Evolutionary conservation across 2,888 invertebrate genomes (phyloP).

Genomic region (Eilema caniola): DNA sequence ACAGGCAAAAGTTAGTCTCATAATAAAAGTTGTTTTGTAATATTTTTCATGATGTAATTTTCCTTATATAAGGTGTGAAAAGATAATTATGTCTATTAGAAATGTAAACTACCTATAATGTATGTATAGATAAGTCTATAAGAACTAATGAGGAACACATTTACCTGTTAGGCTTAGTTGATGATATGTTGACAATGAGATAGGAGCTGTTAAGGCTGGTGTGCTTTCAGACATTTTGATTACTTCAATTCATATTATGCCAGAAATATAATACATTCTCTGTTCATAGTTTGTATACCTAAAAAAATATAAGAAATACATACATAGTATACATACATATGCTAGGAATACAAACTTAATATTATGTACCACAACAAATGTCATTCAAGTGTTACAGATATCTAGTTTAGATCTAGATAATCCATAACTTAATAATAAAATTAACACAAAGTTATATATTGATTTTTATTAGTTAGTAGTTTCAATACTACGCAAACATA

Average conservation of each 20-base stretch:
- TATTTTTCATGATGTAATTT: neutral
- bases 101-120: neutral
- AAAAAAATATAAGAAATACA: constrained; percentile 21
- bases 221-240: constrained; percentile 79
- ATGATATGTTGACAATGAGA: constrained; percentile 81
- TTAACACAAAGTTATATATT: neutral
- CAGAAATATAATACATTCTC: constrained; percentile 14
- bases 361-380: neutral
- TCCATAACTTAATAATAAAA: neutral
- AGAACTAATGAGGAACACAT: neutral
- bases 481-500: neutral
- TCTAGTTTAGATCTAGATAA: neutral
- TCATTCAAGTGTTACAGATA: neutral
- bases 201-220: constrained; percentile 76
- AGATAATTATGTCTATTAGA: neutral
- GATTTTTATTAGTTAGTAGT: neutral
- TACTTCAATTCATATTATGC: constrained; percentile 59
- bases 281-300: constrained; percentile 34
- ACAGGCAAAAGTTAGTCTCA: no score
- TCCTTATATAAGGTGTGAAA: neutral
- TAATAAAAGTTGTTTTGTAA: neutral
- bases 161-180: constrained; percentile 82
- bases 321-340: neutral
- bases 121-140: neutral
- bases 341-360: neutral